These are phyloP conservation scores for Hydroisotoma schaefferi DNA, from an alignment of 2,888 invertebrate genomes.

Conservation along the genomic window DNA sequence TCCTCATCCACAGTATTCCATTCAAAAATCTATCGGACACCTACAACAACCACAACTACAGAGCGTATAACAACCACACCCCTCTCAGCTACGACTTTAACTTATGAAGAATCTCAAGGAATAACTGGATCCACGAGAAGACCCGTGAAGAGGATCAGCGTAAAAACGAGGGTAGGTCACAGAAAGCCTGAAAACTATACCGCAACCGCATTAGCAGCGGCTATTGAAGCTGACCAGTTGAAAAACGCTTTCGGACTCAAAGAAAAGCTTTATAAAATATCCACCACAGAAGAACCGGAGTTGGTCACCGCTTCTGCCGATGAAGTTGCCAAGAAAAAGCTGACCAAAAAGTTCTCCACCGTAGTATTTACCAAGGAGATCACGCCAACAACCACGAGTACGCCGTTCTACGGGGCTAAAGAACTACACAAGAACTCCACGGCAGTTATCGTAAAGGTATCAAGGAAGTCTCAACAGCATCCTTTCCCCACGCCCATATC, in stretches of 20 bases:
- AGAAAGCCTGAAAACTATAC: conserved; percentile 12
- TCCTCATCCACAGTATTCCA: background rate
- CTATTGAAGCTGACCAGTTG: background rate
- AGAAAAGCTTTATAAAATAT: background rate
- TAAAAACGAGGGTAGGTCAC: conserved; percentile 27
- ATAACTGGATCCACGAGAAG: conserved; percentile 33
- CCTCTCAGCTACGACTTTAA: background rate
- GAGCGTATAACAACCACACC: background rate
- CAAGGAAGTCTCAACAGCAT: conserved; percentile 11
- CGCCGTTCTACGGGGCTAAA: background rate
- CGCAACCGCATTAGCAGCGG: background rate
- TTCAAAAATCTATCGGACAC: background rate
- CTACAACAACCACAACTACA: conserved; percentile 15
- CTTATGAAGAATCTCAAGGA: background rate
- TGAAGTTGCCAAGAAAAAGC: conserved; percentile 20
- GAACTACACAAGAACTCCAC: conserved; percentile 12
- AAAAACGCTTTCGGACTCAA: background rate
- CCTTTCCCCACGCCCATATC: conserved; percentile 17
- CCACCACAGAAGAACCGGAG: conserved; percentile 37
- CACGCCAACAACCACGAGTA: conserved; percentile 5
- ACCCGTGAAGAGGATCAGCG: conserved; percentile 35
- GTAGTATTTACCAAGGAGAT: background rate
- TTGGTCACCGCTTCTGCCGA: conserved; percentile 40
- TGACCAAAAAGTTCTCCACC: conserved; percentile 14
- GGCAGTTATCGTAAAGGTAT: conserved; percentile 18